Conservation (phyloP, 1,140 invertebrate species). For the Lycorma delicatula region DNA sequence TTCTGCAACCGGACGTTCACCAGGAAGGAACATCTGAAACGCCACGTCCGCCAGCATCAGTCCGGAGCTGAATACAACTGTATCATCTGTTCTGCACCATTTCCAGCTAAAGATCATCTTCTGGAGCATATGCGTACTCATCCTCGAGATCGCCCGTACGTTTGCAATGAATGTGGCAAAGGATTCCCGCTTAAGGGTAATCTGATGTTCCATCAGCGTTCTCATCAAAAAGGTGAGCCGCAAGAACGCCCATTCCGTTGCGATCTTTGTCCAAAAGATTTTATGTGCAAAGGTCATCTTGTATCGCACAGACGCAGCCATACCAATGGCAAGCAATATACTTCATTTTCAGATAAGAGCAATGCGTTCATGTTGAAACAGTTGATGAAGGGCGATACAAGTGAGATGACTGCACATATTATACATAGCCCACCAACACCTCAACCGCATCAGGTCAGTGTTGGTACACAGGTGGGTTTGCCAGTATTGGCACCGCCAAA, state of each 20-base stretch:
- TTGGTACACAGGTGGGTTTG: constrained; percentile 31
- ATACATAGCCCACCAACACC: constrained; percentile 20
- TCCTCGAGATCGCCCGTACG: constrained; percentile 57
- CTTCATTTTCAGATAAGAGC: constrained; percentile 65
- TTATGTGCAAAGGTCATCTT: constrained; percentile 89
- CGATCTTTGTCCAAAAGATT: constrained; percentile 93
- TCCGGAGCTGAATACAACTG: constrained; percentile 81
- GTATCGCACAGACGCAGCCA: constrained; percentile 83
- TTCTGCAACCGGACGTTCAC: constrained; percentile 75
- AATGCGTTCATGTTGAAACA: constrained; percentile 48
- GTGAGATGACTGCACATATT: constrained; percentile 35
- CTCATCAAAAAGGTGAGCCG: constrained; percentile 77
- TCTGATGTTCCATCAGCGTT: constrained; percentile 67
- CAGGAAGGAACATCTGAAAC: constrained; percentile 69
- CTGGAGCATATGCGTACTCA: constrained; percentile 75
- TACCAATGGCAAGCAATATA: constrained; percentile 69
- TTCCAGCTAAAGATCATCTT: constrained; percentile 76
- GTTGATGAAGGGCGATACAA: constrained; percentile 41
- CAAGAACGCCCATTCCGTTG: constrained; percentile 88
- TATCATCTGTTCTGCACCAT: constrained; percentile 76
- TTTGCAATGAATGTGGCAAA: constrained; percentile 33
- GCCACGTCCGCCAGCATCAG: constrained; percentile 80
- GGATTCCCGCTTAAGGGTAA: constrained; percentile 33
- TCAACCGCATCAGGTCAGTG: constrained; percentile 26
- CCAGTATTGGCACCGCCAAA: constrained; percentile 28